Conservation (phyloP, 2,888 invertebrate genomes). For the Oscheius sp. region DNA sequence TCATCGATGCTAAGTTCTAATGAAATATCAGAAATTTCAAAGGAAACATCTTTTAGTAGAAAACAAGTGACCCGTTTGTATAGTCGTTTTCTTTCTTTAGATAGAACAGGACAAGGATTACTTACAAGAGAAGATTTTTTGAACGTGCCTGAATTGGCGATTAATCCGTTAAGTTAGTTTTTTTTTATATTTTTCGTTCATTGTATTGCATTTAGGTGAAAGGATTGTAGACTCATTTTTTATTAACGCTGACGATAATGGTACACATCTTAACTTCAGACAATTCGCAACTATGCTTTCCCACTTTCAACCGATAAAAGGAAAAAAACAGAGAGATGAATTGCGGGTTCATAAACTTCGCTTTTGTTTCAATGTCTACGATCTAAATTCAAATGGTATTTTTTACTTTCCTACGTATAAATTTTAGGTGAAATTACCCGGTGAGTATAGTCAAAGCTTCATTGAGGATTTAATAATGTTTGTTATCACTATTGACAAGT, state of each 20-base stretch:
- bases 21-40: slow-evolving; percentile 94
- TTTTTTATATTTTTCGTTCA: no score
- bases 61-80: slow-evolving; percentile 97
- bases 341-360: slow-evolving; percentile 92
- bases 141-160: slow-evolving; percentile 95
- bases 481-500: no score
- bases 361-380: slow-evolving; percentile 99
- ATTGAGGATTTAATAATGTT: no score
- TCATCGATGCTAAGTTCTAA: slow-evolving; percentile 90
- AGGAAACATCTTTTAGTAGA: slow-evolving; percentile 93
- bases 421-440: no score
- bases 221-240: slow-evolving; percentile 77
- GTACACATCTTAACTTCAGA: slow-evolving; percentile 91
- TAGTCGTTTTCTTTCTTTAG: slow-evolving; percentile 94
- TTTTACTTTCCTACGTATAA: no score
- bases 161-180: no score
- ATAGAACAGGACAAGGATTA: slow-evolving; percentile 84
- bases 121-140: slow-evolving; percentile 94
- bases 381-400: slow-evolving; percentile 95
- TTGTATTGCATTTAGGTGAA: no score
- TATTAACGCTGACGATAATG: slow-evolving; percentile 74
- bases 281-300: slow-evolving; percentile 96
- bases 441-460: no score
- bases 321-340: slow-evolving; percentile 86
- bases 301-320: slow-evolving; percentile 92